Evolutionary conservation across 1,140 invertebrate species (phyloP), one percentile per base, ranked within the genome.

Genomic region (Oedothorax gibbosus): DNA sequence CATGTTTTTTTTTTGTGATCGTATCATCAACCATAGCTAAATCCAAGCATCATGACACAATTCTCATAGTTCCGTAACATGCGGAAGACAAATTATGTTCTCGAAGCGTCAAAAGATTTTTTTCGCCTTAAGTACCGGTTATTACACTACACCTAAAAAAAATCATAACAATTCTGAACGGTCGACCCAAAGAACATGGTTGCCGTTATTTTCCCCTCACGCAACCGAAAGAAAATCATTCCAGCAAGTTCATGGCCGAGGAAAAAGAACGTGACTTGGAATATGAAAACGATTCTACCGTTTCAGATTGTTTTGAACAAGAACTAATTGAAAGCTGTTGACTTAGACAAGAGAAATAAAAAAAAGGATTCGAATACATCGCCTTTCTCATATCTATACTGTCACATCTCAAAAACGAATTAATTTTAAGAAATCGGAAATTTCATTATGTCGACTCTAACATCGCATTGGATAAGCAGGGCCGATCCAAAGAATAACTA

Each of bases 151-250:
- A 71, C 51, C 7, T 10, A 14, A 21, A 21, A 60, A 60, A 60
- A 75, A 50, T 56, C 53, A 57, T 57, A 75, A 75, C 72, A 75
- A 57, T 51, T 75, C 60, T 75, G 72, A 60, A 75, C 72, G 72
- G 7, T 18, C 72, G 54, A 75, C 72, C 72, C 21, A 75, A 56
- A 75, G 72, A 75, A n/a, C 7, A 21, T 21, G 72, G 72, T 75
- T 75, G 54, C 72, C 72, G 21, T 51, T 35, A 62, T 75, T 75
- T 60, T 20, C 9, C 69, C 20, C 64, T 21, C 7, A 12, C 64
- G 20, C 20, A 71, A 18, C 69, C 50, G 35, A 35, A 35, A 35
- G 35, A 35, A 35, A 35, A 35, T 35, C 35, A 35, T 35, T 35
- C 35, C 35, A 35, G 35, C 69, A 71, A 71, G 69, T 71, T 71